Base-by-base conservation (phyloP, 2,888 invertebrate species). In the Drosophila trichaetosa region DNA sequence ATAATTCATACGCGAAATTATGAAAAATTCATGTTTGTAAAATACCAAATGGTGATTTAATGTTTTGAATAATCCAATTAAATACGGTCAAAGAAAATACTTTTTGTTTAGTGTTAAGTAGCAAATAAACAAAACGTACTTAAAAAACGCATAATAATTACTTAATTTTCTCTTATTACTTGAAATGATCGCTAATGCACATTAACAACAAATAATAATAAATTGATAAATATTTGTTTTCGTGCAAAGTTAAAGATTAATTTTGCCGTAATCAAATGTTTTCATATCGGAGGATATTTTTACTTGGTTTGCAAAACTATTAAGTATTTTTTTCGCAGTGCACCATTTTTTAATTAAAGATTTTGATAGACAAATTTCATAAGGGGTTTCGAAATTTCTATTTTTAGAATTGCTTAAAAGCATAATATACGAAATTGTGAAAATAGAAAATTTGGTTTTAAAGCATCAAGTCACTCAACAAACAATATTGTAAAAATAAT, bases 61-160 rank as follows among this genome's bases (percentile, higher is more conserved):
- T 51, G 8, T 36, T 36, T 46, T 46, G 46, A 46, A 46, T 36
- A 54, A 18, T 24, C 38, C 8, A 24, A 27, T 18, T 36, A 54
- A 54, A 56, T 56, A 13, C 38, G 18, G 2, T 36, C 54, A 4
- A 13, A 7, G 11, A 56, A 56, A 56, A 33, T 21, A 53, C 33
- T 16, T 33, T 16, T 31, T 53, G 34, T 34, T 21, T 21, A 34
- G 53, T 34, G 34, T 34, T 34, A 53, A 21, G 21, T 2, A 53
- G 21, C 21, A 53, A 21, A 34, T 21, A 53, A 53, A 46, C 46
- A 46, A 46, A 46, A 46, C 46, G 46, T 46, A 46, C 46, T 46
- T 16, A 27, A 24, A 24, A 46, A 46, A 1, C 46, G 7, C 16
- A 46, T 24, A 24, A 24, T 24, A 24, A 8, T 24, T 46, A 16